A percentile compares a stretch with the other conserved stretches of the same genome.
These are phyloP conservation scores for Heteromurus nitidus DNA, from an alignment of 2,888 invertebrate genomes.

Conservation along the genomic window DNA sequence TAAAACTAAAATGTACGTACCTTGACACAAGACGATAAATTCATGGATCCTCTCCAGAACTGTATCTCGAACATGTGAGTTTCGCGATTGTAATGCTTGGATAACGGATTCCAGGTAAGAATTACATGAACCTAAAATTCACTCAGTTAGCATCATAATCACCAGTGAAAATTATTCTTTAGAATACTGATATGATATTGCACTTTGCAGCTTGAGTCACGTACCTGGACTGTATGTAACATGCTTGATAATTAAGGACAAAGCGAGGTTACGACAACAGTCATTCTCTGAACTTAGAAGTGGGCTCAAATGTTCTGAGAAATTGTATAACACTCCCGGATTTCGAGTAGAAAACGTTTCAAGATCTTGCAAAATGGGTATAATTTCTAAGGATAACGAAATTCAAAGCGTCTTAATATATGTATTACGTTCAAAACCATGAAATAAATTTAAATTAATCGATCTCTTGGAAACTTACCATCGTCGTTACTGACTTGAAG, in stretches of 20 bases:
- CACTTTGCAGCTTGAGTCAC: too few relatives aligned
- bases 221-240: constrained; percentile 79
- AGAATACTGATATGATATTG: too few relatives aligned
- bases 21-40: constrained; percentile 70
- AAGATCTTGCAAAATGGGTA: constrained; percentile 83
- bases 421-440: neutral
- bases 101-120: constrained; percentile 67
- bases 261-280: constrained; percentile 83
- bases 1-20: too few relatives aligned
- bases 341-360: constrained; percentile 84
- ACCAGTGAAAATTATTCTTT: neutral
- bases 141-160: neutral
- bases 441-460: constrained; percentile 19
- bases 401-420: constrained; percentile 44
- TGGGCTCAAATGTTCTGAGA: constrained; percentile 81
- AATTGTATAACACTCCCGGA: constrained; percentile 81
- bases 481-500: constrained; percentile 65
- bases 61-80: constrained; percentile 63
- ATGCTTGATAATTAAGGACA: constrained; percentile 83
- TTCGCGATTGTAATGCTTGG: constrained; percentile 62
- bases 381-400: constrained; percentile 77
- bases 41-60: constrained; percentile 70
- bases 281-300: constrained; percentile 81
- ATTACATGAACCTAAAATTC: constrained; percentile 57
- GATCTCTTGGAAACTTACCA: constrained; percentile 55